phyloP scores from a whole-genome alignment of 2,888 invertebrate genomes.

The Torymus tubicola region DNA sequence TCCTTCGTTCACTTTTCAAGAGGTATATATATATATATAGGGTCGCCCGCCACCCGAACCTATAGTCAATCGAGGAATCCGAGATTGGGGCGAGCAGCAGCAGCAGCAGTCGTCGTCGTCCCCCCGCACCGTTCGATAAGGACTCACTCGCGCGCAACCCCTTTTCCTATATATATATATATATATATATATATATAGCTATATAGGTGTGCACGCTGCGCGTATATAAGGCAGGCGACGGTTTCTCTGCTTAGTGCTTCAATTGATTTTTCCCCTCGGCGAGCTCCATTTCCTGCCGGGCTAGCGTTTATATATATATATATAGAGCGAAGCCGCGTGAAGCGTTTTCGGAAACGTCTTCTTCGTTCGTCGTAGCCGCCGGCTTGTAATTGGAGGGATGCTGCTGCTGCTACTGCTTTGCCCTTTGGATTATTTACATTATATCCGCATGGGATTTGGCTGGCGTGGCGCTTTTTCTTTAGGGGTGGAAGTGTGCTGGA shows the following conservation, averaged over 20 bases:
- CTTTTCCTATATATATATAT: not conserved
- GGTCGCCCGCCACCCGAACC: constrained; percentile 60
- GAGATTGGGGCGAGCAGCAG: constrained; percentile 66
- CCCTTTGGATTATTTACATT: constrained; percentile 23
- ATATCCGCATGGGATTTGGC: too few species aligned
- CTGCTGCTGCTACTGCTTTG: not conserved
- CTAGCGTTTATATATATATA: not conserved
- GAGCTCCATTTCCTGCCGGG: constrained; percentile 56
- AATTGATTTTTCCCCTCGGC: constrained; percentile 65
- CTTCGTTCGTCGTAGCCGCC: constrained; percentile 12
- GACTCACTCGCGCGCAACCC: constrained; percentile 56
- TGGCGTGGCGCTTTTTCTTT: too few species aligned
- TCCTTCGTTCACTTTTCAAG: too few species aligned
- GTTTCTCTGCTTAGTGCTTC: constrained; percentile 64
- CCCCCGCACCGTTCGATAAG: constrained; percentile 68
- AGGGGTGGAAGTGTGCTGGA: too few species aligned
- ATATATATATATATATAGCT: too few species aligned
- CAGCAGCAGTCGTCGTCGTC: too few species aligned
- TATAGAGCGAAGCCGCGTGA: constrained; percentile 10
- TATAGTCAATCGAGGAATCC: constrained; percentile 70
- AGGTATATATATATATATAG: constrained; percentile 50
- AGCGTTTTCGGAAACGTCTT: constrained; percentile 47
- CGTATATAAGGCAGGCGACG: constrained; percentile 49
- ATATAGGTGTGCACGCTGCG: not conserved
- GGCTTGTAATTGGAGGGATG: constrained; percentile 18